These are phyloP conservation scores for Rhegmatorhina hoffmannsi DNA, from an alignment of 2,113 vertebrate genomes.

Conservation along the genomic window DNA sequence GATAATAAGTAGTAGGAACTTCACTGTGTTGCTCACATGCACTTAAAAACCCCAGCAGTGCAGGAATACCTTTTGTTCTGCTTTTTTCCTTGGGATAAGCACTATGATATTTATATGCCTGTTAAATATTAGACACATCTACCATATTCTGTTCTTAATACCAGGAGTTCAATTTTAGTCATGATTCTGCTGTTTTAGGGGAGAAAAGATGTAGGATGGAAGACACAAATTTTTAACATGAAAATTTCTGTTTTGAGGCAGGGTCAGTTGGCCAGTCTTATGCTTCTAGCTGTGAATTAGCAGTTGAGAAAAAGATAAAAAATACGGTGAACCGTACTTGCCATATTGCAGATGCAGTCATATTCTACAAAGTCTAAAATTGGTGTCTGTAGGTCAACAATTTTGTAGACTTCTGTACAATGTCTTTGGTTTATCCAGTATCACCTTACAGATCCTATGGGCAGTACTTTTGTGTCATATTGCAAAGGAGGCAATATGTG, in stretches of 20 bases:
- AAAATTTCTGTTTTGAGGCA: neutral
- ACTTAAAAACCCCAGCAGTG: neutral
- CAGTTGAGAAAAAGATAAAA: neutral
- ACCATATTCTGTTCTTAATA: neutral
- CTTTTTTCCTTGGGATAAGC: neutral
- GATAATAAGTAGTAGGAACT: conserved; percentile 31
- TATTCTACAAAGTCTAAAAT: neutral
- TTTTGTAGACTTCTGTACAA: neutral
- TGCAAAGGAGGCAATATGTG: neutral
- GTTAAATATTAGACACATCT: neutral
- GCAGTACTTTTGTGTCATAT: neutral
- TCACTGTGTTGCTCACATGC: neutral
- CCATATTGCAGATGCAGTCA: neutral
- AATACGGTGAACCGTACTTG: neutral
- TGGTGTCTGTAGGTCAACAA: neutral
- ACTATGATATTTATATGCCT: neutral
- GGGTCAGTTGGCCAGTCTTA: fast-evolving
- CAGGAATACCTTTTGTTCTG: neutral
- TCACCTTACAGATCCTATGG: neutral
- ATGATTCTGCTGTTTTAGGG: neutral
- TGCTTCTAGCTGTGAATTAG: neutral
- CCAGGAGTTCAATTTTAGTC: neutral
- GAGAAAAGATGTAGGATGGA: neutral
- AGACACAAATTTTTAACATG: neutral
- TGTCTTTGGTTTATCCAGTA: neutral